Evolutionary conservation across 64 coral and sea anemone genomes (phyloP).

Genomic region (Dendronephthya gigantea): DNA sequence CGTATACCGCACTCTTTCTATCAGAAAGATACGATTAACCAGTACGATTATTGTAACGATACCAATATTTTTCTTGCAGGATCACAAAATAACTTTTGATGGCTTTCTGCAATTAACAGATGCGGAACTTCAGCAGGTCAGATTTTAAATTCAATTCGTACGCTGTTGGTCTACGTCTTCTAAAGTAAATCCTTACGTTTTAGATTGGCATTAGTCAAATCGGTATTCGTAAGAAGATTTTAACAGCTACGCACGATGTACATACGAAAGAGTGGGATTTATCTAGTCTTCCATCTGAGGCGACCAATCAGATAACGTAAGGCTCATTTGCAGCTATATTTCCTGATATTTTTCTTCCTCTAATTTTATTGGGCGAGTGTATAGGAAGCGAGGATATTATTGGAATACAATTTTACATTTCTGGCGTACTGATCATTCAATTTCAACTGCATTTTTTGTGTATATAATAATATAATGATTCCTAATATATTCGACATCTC

Average conservation of each 20-base stretch:
- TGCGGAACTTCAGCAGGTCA: constrained; percentile 66
- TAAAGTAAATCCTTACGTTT: background rate
- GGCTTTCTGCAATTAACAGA: constrained; percentile 63
- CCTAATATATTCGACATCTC: too few species aligned
- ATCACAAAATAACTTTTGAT: constrained; percentile 86
- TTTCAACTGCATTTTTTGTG: too few species aligned
- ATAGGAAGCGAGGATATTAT: too few species aligned
- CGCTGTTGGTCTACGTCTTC: too few species aligned
- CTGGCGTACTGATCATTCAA: too few species aligned
- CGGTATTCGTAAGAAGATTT: constrained; percentile 78
- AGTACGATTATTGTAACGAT: background rate
- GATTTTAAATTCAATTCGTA: background rate
- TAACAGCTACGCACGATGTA: constrained; percentile 66
- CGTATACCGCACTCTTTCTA: too few species aligned
- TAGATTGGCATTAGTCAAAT: constrained; percentile 84
- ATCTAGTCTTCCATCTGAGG: constrained; percentile 24
- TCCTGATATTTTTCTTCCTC: too few species aligned
- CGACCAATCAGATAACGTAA: constrained; percentile 38
- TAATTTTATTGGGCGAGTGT: too few species aligned
- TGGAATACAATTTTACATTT: too few species aligned
- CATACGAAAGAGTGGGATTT: constrained; percentile 90
- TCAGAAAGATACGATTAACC: too few species aligned
- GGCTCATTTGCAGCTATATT: background rate
- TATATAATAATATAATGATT: too few species aligned
- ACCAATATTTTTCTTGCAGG: constrained; percentile 37